phyloP scores from a whole-genome alignment of 2,113 vertebrate genomes.

The Empidonax alnorum region DNA sequence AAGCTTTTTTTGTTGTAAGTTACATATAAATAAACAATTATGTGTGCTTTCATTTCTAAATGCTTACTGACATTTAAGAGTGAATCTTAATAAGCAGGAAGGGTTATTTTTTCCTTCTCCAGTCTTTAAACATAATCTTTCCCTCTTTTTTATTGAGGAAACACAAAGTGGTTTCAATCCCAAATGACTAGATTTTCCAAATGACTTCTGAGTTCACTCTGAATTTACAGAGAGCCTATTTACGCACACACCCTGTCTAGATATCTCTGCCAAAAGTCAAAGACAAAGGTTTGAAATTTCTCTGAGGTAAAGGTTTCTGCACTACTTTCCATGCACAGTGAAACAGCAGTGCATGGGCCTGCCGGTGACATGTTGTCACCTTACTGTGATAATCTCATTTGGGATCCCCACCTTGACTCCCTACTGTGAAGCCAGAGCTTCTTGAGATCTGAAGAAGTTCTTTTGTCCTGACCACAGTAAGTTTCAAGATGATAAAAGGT shows the following conservation, averaged over 20 bases:
- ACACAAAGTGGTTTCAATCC: not conserved
- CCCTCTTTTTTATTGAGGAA: not conserved
- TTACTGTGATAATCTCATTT: not conserved
- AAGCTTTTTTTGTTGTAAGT: not conserved
- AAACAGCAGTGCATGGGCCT: fast-evolving
- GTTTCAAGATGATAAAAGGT: not conserved
- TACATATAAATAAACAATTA: not conserved
- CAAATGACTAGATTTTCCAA: not conserved
- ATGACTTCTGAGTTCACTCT: not conserved
- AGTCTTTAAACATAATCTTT: not conserved
- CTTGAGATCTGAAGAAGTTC: not conserved
- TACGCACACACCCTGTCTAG: not conserved
- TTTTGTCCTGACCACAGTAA: not conserved
- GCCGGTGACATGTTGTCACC: not conserved
- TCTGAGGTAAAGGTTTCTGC: not conserved
- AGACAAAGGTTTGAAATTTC: not conserved
- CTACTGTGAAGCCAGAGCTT: not conserved
- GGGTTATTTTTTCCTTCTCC: not conserved
- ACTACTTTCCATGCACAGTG: fast-evolving
- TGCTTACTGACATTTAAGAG: not conserved
- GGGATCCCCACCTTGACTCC: not conserved
- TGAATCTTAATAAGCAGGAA: not conserved
- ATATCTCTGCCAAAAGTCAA: not conserved
- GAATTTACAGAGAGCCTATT: not conserved
- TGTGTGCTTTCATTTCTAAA: not conserved